Evolutionary conservation across 2,113 vertebrate species (phyloP).

Genomic region (Takifugu bimaculatus): DNA sequence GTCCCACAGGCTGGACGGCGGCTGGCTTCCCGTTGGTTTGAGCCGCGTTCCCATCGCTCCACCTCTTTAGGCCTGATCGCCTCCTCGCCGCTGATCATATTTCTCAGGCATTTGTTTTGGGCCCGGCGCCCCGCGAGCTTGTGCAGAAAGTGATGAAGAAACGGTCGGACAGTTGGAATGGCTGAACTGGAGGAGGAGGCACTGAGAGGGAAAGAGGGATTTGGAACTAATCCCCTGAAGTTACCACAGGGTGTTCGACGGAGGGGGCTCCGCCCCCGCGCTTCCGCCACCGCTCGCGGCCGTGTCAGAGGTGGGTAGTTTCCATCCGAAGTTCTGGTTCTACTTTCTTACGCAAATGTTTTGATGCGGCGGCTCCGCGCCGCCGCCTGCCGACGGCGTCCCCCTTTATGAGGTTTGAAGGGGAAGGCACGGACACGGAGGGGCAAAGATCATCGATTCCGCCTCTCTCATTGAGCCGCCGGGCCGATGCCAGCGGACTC

Average conservation of each 20-base stretch:
- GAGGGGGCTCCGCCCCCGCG: slow-evolving; percentile 54
- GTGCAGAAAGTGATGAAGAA: slow-evolving; percentile 79
- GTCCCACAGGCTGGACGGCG: slow-evolving; percentile 8
- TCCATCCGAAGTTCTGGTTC: too few relatives aligned
- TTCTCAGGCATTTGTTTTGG: slow-evolving; percentile 60
- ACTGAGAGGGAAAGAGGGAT: slow-evolving; percentile 76
- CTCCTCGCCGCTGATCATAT: slow-evolving; percentile 23
- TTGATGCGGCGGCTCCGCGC: neutral
- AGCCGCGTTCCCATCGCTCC: neutral
- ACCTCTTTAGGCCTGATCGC: slow-evolving; percentile 29
- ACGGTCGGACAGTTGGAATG: slow-evolving; percentile 76
- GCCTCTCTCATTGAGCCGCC: slow-evolving; percentile 54
- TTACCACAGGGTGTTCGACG: slow-evolving; percentile 68
- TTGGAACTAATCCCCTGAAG: slow-evolving; percentile 74
- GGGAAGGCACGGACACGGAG: slow-evolving; percentile 20
- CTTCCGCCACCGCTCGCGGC: slow-evolving; percentile 14
- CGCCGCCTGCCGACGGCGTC: neutral
- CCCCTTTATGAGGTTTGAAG: slow-evolving; percentile 7
- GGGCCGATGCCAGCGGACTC: slow-evolving; percentile 75
- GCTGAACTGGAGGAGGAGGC: slow-evolving; percentile 72
- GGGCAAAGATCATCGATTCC: slow-evolving; percentile 56
- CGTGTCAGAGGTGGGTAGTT: slow-evolving; percentile 6
- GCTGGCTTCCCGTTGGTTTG: slow-evolving; percentile 76
- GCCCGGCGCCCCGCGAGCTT: slow-evolving; percentile 42
- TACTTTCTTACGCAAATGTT: too few relatives aligned